Percentiles rank a stretch among this genome's conserved stretches.
Conservation (phyloP, 2,888 invertebrate genomes). For the Mellilla xanthometata region DNA sequence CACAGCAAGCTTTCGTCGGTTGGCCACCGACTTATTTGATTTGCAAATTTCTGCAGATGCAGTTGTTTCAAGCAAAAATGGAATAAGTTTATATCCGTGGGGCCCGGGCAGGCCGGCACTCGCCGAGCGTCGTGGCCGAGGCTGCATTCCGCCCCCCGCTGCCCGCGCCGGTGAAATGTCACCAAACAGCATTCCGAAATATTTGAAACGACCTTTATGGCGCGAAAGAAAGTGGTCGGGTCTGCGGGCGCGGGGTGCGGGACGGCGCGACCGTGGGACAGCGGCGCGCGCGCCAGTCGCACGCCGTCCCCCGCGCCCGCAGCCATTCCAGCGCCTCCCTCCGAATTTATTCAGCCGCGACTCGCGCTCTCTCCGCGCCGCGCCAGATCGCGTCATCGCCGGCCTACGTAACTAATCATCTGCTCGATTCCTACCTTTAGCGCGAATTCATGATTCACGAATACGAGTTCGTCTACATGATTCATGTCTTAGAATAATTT, state of each 20-base stretch:
- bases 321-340: slow-evolving; percentile 77
- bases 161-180: slow-evolving; percentile 77
- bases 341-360: slow-evolving; percentile 80
- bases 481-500: slow-evolving; percentile 14
- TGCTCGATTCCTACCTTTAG: slow-evolving; percentile 20
- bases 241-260: slow-evolving; percentile 68
- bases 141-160: slow-evolving; percentile 65
- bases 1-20: too few relatives aligned
- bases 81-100: slow-evolving; percentile 3
- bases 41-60: too few relatives aligned
- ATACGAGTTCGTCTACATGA: slow-evolving; percentile 22
- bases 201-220: slow-evolving; percentile 83
- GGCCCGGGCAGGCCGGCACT: slow-evolving; percentile 38
- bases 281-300: slow-evolving; percentile 83
- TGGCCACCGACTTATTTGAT: too few relatives aligned
- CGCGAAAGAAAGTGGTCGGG: slow-evolving; percentile 80
- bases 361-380: slow-evolving; percentile 40
- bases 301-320: slow-evolving; percentile 72
- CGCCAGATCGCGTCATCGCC: slow-evolving; percentile 12
- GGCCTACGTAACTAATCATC: slow-evolving; percentile 30
- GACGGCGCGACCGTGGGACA: slow-evolving; percentile 86
- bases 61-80: background rate
- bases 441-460: slow-evolving; percentile 34
- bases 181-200: slow-evolving; percentile 81
- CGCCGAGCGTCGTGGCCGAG: slow-evolving; percentile 56